Conservation (phyloP, 2,797 vertebrate genomes). For the Parotocinclus haroldoi region DNA sequence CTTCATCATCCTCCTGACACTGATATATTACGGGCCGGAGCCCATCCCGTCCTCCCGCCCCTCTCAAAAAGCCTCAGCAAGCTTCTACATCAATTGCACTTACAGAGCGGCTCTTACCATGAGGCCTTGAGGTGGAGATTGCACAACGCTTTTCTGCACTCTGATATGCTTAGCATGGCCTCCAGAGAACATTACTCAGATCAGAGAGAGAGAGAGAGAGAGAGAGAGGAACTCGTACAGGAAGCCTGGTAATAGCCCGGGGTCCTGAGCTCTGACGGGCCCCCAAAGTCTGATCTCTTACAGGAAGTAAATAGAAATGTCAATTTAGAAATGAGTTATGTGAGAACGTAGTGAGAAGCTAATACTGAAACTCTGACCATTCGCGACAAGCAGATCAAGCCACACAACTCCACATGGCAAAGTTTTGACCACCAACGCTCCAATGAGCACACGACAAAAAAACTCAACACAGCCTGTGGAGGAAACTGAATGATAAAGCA, state of each 20-base stretch:
- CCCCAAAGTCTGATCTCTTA: neutral
- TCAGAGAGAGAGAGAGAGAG: neutral
- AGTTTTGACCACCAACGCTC: no score
- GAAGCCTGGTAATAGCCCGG: neutral
- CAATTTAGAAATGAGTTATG: neutral
- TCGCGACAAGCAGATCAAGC: no score
- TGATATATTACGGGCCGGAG: constrained; percentile 14
- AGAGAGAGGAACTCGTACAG: neutral
- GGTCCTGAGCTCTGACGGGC: neutral
- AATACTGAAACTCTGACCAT: no score
- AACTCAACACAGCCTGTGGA: no score
- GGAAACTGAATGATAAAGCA: no score
- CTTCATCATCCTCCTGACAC: constrained; percentile 19
- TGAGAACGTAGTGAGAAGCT: no score
- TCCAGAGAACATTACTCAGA: constrained; percentile 8
- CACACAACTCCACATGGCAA: no score
- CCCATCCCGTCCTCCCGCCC: neutral
- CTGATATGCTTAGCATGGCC: neutral
- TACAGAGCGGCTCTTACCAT: constrained; percentile 1
- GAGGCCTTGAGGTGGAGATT: neutral
- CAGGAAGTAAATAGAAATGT: constrained; percentile 1
- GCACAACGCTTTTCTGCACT: neutral
- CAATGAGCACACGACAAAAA: no score
- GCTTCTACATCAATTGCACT: neutral
- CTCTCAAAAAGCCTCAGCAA: neutral